Conservation (phyloP, 1,140 invertebrate species). For the Spodoptera frugiperda region DNA sequence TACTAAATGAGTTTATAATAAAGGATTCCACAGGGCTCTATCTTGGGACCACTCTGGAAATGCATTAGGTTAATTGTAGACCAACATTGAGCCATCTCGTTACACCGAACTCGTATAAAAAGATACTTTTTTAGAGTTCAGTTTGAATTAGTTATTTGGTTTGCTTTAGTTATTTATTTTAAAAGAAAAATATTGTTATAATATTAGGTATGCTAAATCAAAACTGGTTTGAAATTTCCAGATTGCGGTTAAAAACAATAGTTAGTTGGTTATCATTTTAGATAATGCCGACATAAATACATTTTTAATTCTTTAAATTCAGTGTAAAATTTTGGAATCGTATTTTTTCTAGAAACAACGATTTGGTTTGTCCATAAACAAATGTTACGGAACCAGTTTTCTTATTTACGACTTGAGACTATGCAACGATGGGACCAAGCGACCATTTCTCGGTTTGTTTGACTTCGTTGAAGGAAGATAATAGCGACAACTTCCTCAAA, state of each 20-base stretch:
- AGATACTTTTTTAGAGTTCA: slow-evolving; percentile 44
- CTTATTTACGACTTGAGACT: background rate
- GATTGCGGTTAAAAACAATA: too few species aligned
- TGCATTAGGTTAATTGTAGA: slow-evolving; percentile 76
- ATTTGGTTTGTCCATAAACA: background rate
- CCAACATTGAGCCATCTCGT: slow-evolving; percentile 61
- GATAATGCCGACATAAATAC: too few species aligned
- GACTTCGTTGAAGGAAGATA: slow-evolving; percentile 77
- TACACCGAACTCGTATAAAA: slow-evolving; percentile 60
- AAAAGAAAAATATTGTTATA: too few species aligned
- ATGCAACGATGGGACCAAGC: slow-evolving; percentile 31
- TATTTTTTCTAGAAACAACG: too few species aligned
- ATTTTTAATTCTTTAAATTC: too few species aligned
- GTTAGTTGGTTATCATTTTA: too few species aligned
- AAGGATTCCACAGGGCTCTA: slow-evolving; percentile 45
- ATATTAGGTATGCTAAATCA: too few species aligned
- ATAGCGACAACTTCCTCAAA: slow-evolving; percentile 78
- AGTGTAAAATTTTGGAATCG: too few species aligned
- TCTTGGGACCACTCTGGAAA: slow-evolving; percentile 49
- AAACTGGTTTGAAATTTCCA: too few species aligned
- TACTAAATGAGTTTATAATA: slow-evolving; percentile 78
- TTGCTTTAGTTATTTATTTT: background rate
- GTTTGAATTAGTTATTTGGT: background rate
- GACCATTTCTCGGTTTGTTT: slow-evolving; percentile 70
- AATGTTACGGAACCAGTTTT: slow-evolving; percentile 45